These are phyloP conservation scores for Steinernema feltiae DNA, from an alignment of 1,140 invertebrate genomes.

Conservation along the genomic window DNA sequence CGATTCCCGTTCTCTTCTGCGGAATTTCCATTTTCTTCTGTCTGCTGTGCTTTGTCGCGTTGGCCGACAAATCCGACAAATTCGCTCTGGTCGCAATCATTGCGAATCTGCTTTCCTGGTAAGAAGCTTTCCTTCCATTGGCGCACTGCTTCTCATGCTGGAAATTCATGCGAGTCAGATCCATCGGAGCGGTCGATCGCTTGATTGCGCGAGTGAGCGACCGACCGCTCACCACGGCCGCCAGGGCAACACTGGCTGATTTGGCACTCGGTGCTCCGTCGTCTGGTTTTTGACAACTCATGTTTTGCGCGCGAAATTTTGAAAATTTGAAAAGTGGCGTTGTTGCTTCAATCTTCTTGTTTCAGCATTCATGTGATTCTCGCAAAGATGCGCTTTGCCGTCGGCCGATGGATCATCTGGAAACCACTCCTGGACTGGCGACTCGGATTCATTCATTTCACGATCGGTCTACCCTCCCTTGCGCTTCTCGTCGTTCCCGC, in stretches of 20 bases:
- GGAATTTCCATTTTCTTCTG: slow-evolving; percentile 44
- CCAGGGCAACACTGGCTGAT: too few relatives aligned
- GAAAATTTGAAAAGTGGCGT: too few relatives aligned
- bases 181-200: too few relatives aligned
- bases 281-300: too few relatives aligned
- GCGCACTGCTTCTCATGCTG: too few relatives aligned
- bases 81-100: slow-evolving; percentile 41
- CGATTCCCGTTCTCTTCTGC: slow-evolving; percentile 46
- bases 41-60: slow-evolving; percentile 39
- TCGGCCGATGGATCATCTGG: slow-evolving; percentile 44
- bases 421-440: slow-evolving; percentile 38
- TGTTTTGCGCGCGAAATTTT: too few relatives aligned
- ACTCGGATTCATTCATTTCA: slow-evolving; percentile 33
- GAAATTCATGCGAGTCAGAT: too few relatives aligned
- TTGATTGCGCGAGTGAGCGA: too few relatives aligned
- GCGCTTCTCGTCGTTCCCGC: slow-evolving; percentile 38
- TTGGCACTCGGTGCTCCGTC: too few relatives aligned
- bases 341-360: too few relatives aligned
- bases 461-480: slow-evolving; percentile 37
- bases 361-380: slow-evolving; percentile 44
- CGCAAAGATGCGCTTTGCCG: slow-evolving; percentile 38
- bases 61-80: slow-evolving; percentile 41
- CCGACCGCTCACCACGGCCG: too few relatives aligned
- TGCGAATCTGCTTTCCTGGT: slow-evolving; percentile 47
- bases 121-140: too few relatives aligned